Base-by-base conservation (phyloP, 1,140 invertebrate species). In the Pissodes strobi region DNA sequence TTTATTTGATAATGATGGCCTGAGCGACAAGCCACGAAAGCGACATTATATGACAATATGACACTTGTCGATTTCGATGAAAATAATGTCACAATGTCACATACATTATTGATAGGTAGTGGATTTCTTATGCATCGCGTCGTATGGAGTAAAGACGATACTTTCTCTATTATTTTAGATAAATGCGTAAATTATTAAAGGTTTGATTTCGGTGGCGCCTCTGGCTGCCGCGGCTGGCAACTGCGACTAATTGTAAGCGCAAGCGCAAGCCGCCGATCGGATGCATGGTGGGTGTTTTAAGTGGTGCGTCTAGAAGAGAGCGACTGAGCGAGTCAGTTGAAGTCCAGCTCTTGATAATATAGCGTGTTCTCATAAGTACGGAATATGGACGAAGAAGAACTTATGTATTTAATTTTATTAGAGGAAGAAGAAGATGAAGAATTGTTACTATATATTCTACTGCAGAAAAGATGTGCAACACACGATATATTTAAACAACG, bases 21-120 rank as follows among this genome's bases (percentile, higher is more conserved):
- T n/a, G n/a, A n/a, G n/a, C n/a, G n/a, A n/a, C n/a, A n/a, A n/a
- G n/a, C n/a, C n/a, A n/a, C n/a, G n/a, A n/a, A n/a, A n/a, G n/a
- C n/a, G n/a, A n/a, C n/a, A n/a, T n/a, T 27, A 79, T 79, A 76
- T 64, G 74, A 69, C 77, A 79, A 77, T 59, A 69, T 74, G 66
- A 64, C 18, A 13, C 63, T 70, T 46, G 48, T 72, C 15, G 60
- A 65, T 71, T 60, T 72, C 25, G 52, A 75, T 69, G 67, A 75
- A 66, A 71, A 69, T 71, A 74, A 77, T 75, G 69, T 68, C 18
- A 72, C 69, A 74, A 77, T 75, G 69, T 68, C 18, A 72, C 69
- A 45, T 73, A 66, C 64, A 70, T 77, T 34, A 70, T 75, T 39
- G 73, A 77, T 66, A n/a, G n/a, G n/a, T n/a, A 73, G 72, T 57